Base-by-base conservation (phyloP, 2,797 vertebrate genomes). In the Pseudochromis fuscus region DNA sequence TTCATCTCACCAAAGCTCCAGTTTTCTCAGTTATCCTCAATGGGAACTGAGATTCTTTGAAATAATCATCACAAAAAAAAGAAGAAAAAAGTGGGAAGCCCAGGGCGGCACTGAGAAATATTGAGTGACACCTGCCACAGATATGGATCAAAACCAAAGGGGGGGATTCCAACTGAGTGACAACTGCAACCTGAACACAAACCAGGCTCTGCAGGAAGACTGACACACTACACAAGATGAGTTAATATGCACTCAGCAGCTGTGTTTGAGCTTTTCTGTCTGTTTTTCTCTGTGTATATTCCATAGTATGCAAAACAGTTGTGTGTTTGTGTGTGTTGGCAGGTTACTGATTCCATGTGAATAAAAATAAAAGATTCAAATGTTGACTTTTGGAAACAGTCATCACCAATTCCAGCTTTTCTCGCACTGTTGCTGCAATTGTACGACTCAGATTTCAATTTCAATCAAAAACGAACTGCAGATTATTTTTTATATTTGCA, bases 111-210 rank as follows among this genome's bases (percentile, higher is more conserved):
- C 15, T 35, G 33, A 51, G 53, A 60, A 75, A 61, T 61, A 71
- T 28, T 86, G 85, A 89, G 59, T 83, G 88, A 73, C 84, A 84
- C 56, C 67, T 86, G 81, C 69, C 80, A 85, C 73, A 71, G 80
- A 80, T 82, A 72, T 62, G 49, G 58, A 83, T 86, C 75, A 75
- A 72, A 82, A 70, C 48, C 61, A 65, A 63, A 55, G 37, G 31
- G 15, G 50, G 18, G 45, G 50, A 48, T 57, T 67, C 60, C 61
- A 30, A 30, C 49, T 72, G 76, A 76, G 70, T 82, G 78, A 80
- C 81, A 85, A 78, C 57, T 86, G 69, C 81, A 56, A 68, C 27
- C 50, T 74, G 53, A 73, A 74, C 51, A 48, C 51, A 81, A 61
- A 61, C 37, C 65, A 52, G 18, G 21, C 30, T 10, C 37, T 68